A percentile compares a stretch with the other conserved stretches of the same genome.
These are phyloP conservation scores for Paratilapia polleni DNA, from an alignment of 2,113 vertebrate species.

Conservation along the genomic window DNA sequence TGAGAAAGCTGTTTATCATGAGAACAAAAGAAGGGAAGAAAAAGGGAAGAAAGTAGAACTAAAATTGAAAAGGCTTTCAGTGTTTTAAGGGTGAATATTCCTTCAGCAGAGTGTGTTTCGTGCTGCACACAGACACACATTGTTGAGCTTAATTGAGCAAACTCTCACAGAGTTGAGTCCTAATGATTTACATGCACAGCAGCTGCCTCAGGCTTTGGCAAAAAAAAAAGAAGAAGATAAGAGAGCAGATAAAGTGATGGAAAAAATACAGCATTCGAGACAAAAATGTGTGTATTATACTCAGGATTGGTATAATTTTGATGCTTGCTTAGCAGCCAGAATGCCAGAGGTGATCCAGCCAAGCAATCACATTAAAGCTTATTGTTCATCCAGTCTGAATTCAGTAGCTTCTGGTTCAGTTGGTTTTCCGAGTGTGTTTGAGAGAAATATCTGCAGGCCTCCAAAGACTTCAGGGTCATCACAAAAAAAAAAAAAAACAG, in stretches of 20 bases:
- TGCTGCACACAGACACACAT: slow-evolving; percentile 21
- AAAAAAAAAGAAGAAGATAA: background rate
- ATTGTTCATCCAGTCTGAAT: background rate
- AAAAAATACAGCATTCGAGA: background rate
- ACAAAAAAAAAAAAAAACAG: slow-evolving; percentile 33
- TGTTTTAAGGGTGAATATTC: background rate
- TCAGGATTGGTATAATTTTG: background rate
- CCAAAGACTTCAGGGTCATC: slow-evolving; percentile 10
- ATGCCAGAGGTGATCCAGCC: slow-evolving; percentile 1
- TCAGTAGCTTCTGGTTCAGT: slow-evolving; percentile 14
- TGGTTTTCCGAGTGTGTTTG: background rate
- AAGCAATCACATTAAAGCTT: slow-evolving; percentile 2
- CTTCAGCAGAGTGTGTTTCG: slow-evolving; percentile 14
- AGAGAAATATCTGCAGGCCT: slow-evolving; percentile 41
- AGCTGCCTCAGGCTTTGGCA: background rate
- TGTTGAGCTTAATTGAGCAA: slow-evolving; percentile 20
- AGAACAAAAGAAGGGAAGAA: background rate
- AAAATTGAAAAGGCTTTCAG: slow-evolving; percentile 12
- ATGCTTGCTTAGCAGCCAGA: background rate
- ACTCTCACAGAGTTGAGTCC: background rate
- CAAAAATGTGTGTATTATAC: background rate
- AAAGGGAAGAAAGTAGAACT: slow-evolving; percentile 29
- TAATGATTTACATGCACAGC: slow-evolving; percentile 51
- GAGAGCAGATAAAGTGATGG: slow-evolving; percentile 5
- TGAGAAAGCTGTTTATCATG: background rate